Percentiles rank a stretch among this genome's conserved stretches.
These are phyloP conservation scores for Stomatorhinus ivindoensis DNA, from an alignment of 2,113 vertebrate species.

Conservation along the genomic window DNA sequence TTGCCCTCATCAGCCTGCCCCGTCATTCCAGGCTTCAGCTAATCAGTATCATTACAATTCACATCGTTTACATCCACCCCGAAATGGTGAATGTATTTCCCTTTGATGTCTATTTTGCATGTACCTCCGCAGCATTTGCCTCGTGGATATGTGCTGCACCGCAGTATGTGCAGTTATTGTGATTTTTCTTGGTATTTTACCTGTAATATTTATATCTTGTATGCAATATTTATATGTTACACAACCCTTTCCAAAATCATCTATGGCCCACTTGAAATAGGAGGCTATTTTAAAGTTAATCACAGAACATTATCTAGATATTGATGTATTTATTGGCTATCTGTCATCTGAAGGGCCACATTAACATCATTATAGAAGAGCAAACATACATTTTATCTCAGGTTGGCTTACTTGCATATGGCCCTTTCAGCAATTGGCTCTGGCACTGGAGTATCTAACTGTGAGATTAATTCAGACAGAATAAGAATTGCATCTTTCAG, in stretches of 20 bases:
- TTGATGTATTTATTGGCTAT: not conserved
- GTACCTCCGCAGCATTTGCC: not conserved
- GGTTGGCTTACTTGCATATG: not conserved
- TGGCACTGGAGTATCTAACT: not conserved
- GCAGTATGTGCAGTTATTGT: not conserved
- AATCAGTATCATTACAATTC: not conserved
- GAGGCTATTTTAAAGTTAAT: not conserved
- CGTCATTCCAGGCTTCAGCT: not conserved
- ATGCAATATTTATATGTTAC: not conserved
- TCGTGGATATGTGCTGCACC: not conserved
- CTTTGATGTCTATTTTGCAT: not conserved
- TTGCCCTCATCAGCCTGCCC: not conserved
- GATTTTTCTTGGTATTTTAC: not conserved
- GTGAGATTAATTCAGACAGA: not conserved
- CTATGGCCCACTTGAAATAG: not conserved
- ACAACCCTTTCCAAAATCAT: not conserved
- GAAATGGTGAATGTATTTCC: not conserved
- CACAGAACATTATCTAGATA: not conserved
- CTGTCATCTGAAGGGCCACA: not conserved
- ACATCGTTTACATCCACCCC: not conserved
- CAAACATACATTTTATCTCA: not conserved
- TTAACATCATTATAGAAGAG: not conserved
- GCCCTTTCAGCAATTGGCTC: not conserved
- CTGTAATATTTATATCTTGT: not conserved
- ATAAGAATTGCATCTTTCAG: not conserved